These are phyloP conservation scores for Acrossocheilus wenchowensis DNA, from an alignment of 2,797 vertebrate genomes.

Conservation along the genomic window DNA sequence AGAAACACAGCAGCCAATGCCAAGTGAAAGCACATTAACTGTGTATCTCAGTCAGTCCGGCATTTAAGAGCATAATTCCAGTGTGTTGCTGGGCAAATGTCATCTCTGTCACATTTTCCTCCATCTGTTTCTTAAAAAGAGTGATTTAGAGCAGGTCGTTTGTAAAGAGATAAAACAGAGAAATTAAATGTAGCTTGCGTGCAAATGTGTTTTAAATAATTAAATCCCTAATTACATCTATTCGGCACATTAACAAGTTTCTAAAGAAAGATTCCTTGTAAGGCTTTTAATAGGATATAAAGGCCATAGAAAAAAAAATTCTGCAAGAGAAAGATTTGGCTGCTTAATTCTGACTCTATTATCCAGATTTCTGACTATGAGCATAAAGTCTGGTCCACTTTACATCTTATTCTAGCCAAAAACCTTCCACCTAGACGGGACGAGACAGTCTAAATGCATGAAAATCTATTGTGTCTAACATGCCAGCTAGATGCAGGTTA, in stretches of 20 bases:
- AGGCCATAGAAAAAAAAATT: neutral
- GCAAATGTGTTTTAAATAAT: slow-evolving; percentile 29
- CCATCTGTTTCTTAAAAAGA: slow-evolving; percentile 25
- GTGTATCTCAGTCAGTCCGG: slow-evolving; percentile 32
- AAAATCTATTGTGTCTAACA: neutral
- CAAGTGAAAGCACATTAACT: slow-evolving; percentile 46
- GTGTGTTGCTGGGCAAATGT: slow-evolving; percentile 62
- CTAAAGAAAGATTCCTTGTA: neutral
- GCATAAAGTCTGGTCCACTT: slow-evolving; percentile 4
- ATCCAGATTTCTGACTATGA: neutral
- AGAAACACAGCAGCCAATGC: slow-evolving; percentile 40
- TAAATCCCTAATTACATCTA: slow-evolving; percentile 17
- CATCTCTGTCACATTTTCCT: slow-evolving; percentile 19
- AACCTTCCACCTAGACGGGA: neutral
- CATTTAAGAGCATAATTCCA: slow-evolving; percentile 48
- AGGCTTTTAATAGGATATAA: slow-evolving; percentile 6
- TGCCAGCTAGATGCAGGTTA: neutral
- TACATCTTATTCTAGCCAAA: neutral
- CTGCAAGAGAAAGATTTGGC: neutral
- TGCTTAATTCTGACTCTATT: slow-evolving; percentile 4
- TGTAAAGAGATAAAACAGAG: slow-evolving; percentile 20
- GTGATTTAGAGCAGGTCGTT: slow-evolving; percentile 44
- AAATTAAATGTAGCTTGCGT: slow-evolving; percentile 35
- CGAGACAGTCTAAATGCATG: neutral
- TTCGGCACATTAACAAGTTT: slow-evolving; percentile 10